These are phyloP conservation scores for Monochamus alternatus DNA, from an alignment of 2,888 invertebrate genomes.

Conservation along the genomic window DNA sequence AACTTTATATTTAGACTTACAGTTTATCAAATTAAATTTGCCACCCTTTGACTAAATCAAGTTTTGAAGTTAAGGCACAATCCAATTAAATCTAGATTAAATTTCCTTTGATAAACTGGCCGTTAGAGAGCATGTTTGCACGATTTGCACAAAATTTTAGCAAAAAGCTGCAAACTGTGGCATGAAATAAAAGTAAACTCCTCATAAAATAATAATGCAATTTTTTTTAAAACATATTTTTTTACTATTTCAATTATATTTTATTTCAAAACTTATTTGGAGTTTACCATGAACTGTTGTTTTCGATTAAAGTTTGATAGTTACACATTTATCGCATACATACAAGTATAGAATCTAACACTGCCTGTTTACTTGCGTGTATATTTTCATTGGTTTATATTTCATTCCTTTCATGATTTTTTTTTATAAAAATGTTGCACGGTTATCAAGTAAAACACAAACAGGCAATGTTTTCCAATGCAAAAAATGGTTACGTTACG, in stretches of 20 bases:
- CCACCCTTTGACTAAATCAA: too few species aligned
- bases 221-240: neutral
- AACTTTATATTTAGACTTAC: conserved; percentile 1
- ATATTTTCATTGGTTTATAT: too few species aligned
- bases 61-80: too few species aligned
- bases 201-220: neutral
- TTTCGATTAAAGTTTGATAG: neutral
- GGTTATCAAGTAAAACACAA: neutral
- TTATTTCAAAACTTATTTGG: neutral
- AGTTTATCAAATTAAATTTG: too few species aligned
- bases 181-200: conserved; percentile 23
- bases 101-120: too few species aligned
- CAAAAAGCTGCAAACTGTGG: conserved; percentile 23
- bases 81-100: too few species aligned
- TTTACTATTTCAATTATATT: too few species aligned
- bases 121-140: conserved; percentile 27
- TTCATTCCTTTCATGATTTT: too few species aligned
- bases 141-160: conserved; percentile 28
- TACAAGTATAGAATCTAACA: neutral
- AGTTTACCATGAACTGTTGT: neutral
- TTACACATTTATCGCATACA: neutral
- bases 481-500: neutral
- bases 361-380: neutral
- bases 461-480: neutral
- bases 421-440: too few species aligned